These are phyloP conservation scores for Drosophila bipectinata DNA, from an alignment of 1,140 invertebrate genomes.

Conservation along the genomic window DNA sequence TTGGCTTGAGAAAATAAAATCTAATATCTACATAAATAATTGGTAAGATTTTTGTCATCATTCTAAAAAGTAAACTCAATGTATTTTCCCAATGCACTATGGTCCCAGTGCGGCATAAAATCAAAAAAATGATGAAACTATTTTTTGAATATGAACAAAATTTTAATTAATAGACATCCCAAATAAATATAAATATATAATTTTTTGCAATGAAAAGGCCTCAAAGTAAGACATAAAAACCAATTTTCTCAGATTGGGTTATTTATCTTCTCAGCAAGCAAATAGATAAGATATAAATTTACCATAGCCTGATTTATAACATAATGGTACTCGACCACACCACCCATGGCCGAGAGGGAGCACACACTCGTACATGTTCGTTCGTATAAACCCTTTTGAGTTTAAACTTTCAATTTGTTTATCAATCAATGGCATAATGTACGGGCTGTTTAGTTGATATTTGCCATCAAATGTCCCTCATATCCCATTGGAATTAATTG, in stretches of 20 bases:
- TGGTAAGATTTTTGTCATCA: conserved; percentile 8
- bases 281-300: conserved; percentile 43
- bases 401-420: conserved; percentile 13
- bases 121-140: no score
- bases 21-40: conserved; percentile 3
- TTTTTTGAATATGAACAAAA: no score
- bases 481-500: background rate
- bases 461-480: background rate
- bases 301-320: conserved; percentile 35
- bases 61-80: conserved; percentile 11
- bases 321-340: background rate
- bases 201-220: background rate
- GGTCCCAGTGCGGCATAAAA: no score
- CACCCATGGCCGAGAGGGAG: no score
- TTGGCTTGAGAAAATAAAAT: no score
- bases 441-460: conserved; percentile 18
- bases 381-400: background rate
- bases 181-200: no score
- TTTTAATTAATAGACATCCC: no score
- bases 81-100: background rate
- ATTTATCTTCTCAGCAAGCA: conserved; percentile 38
- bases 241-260: conserved; percentile 33
- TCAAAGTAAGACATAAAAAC: conserved; percentile 17
- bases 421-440: conserved; percentile 13
- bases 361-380: background rate